Percentiles rank a stretch among this genome's conserved stretches.
These are phyloP conservation scores for Tympanoctomys barrerae DNA, from an alignment of 2,797 vertebrate species.

Conservation along the genomic window DNA sequence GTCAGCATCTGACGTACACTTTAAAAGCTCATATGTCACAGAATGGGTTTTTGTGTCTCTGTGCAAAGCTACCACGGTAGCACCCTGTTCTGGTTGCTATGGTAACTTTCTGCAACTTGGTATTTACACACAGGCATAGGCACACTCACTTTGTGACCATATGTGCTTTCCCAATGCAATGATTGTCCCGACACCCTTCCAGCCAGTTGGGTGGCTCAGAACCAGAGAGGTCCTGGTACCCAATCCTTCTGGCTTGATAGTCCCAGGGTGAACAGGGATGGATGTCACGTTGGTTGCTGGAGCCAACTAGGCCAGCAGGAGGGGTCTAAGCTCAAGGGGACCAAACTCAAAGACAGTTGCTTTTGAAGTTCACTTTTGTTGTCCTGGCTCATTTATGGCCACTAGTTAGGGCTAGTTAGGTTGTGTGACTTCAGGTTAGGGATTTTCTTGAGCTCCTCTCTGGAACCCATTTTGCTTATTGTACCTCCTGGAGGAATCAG, in stretches of 20 bases:
- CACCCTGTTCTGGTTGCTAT: constrained; percentile 84
- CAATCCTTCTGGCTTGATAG: neutral
- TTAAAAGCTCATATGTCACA: constrained; percentile 59
- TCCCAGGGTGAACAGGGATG: neutral
- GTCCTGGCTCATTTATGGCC: neutral
- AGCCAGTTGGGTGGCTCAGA: neutral
- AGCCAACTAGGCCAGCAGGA: constrained; percentile 29
- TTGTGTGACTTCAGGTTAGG: neutral
- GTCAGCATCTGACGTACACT: neutral
- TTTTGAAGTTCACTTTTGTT: constrained; percentile 55
- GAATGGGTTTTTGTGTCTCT: constrained; percentile 13
- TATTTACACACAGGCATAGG: constrained; percentile 46
- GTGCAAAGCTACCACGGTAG: constrained; percentile 78
- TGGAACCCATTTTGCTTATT: neutral
- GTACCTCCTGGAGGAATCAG: neutral
- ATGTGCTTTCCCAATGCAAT: constrained; percentile 62
- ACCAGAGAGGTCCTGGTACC: neutral
- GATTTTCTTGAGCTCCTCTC: neutral
- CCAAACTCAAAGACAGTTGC: neutral
- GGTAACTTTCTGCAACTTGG: constrained; percentile 83
- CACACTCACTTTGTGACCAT: constrained; percentile 50
- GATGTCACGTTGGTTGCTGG: neutral
- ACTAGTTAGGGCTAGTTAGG: neutral
- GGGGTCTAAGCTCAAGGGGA: neutral
- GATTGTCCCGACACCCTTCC: neutral